These are phyloP conservation scores for Parotocinclus haroldoi DNA, from an alignment of 2,797 vertebrate genomes.

Conservation along the genomic window DNA sequence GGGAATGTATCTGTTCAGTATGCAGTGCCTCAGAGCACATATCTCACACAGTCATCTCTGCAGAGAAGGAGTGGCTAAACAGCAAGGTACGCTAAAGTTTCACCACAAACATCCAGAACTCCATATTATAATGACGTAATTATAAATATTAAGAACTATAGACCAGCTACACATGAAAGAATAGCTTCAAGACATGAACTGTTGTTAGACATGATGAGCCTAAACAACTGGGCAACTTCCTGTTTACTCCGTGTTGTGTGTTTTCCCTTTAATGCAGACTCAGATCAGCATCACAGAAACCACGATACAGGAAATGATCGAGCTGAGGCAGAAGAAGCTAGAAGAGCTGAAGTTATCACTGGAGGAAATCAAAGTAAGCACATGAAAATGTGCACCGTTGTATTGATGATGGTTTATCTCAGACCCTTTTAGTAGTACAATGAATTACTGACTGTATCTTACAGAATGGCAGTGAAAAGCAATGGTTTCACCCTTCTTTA, in stretches of 20 bases:
- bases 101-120: background rate
- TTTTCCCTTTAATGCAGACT: slow-evolving; percentile 37
- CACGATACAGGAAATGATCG: slow-evolving; percentile 63
- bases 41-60: slow-evolving; percentile 57
- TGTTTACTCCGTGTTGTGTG: background rate
- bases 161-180: no score
- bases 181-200: no score
- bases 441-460: no score
- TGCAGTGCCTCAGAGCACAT: slow-evolving; percentile 55
- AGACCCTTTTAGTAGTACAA: no score
- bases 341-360: slow-evolving; percentile 61
- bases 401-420: no score
- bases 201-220: no score
- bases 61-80: slow-evolving; percentile 59
- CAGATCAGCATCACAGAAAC: slow-evolving; percentile 52
- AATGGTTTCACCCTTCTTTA: no score
- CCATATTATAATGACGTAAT: background rate
- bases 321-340: slow-evolving; percentile 57
- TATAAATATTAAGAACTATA: background rate
- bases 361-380: slow-evolving; percentile 56
- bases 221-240: background rate
- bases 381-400: background rate
- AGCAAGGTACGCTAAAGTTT: slow-evolving; percentile 56
- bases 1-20: slow-evolving; percentile 58
- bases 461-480: no score